These are phyloP conservation scores for Lindbergichthys nudifrons DNA, from an alignment of 2,797 vertebrate species.

Conservation along the genomic window DNA sequence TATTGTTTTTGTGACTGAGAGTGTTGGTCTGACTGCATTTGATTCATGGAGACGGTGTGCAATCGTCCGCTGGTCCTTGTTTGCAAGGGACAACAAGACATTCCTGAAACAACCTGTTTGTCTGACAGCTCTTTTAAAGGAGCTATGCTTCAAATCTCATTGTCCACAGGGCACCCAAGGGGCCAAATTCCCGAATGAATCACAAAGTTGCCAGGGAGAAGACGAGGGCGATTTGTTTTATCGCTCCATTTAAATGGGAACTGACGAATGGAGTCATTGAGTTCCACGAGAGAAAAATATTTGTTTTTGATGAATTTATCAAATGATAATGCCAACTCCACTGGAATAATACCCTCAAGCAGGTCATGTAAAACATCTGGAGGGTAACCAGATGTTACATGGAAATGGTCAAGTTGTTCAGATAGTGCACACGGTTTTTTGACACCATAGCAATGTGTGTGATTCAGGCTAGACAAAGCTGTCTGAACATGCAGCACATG, in stretches of 20 bases:
- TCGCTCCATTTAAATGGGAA: constrained; percentile 19
- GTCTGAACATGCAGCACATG: constrained; percentile 4
- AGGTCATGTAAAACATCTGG: constrained; percentile 17
- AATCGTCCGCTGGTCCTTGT: no score
- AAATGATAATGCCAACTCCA: constrained; percentile 7
- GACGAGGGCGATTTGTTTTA: constrained; percentile 19
- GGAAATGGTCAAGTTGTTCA: constrained; percentile 4
- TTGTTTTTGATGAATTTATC: not conserved
- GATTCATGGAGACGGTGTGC: no score
- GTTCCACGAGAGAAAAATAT: constrained; percentile 14
- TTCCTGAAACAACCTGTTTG: no score
- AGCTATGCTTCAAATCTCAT: no score
- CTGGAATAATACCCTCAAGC: constrained; percentile 11
- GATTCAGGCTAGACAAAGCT: constrained; percentile 3
- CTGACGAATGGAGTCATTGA: not conserved
- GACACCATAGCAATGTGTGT: not conserved
- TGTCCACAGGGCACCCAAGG: no score
- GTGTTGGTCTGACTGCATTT: no score
- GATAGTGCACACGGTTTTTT: constrained; percentile 18
- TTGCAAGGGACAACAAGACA: no score
- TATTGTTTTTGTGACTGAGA: no score
- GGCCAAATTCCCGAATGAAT: no score
- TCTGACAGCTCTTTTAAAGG: no score
- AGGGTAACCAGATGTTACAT: constrained; percentile 12
- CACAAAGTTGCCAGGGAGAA: not conserved